Percentiles rank a stretch among this genome's conserved stretches.
Conservation (phyloP, 2,797 vertebrate species). For the Coregonus sp. region DNA sequence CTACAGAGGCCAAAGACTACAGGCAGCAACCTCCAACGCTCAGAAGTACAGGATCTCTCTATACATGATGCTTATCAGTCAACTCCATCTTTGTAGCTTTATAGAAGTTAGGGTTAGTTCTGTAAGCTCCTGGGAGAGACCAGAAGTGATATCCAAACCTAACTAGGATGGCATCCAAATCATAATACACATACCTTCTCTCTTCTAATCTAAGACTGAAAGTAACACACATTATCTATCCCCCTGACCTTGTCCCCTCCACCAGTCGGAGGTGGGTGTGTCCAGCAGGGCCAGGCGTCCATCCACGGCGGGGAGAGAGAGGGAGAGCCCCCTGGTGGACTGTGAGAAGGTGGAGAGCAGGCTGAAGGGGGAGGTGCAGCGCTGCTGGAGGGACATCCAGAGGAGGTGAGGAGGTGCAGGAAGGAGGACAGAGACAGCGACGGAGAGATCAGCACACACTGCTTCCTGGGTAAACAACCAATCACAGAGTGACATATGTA, state of each 20-base stretch:
- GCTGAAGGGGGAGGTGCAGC: slow-evolving; percentile 59
- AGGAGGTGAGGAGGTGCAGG: slow-evolving; percentile 68
- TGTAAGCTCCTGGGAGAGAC: no score
- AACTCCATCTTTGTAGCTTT: no score
- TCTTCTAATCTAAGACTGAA: no score
- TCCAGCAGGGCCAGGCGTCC: slow-evolving; percentile 27
- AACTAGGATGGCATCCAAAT: no score
- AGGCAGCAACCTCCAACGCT: slow-evolving; percentile 19
- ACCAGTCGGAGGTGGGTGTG: slow-evolving; percentile 31
- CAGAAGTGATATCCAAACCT: no score
- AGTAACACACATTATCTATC: background rate
- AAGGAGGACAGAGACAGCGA: slow-evolving; percentile 56
- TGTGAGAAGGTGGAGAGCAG: slow-evolving; percentile 64
- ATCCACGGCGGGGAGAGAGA: slow-evolving; percentile 25
- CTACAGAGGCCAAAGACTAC: slow-evolving; percentile 32
- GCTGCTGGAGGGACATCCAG: slow-evolving; percentile 74
- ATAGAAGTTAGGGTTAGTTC: no score
- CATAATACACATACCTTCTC: no score
- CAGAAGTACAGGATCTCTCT: slow-evolving; percentile 37
- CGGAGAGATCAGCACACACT: slow-evolving; percentile 57
- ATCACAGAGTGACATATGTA: background rate
- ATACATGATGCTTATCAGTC: slow-evolving; percentile 9
- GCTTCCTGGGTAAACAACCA: slow-evolving; percentile 63
- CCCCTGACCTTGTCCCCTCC: background rate
- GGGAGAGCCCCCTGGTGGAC: slow-evolving; percentile 50